Conservation (phyloP, 2,888 invertebrate genomes). For the Desoria tigrina region DNA sequence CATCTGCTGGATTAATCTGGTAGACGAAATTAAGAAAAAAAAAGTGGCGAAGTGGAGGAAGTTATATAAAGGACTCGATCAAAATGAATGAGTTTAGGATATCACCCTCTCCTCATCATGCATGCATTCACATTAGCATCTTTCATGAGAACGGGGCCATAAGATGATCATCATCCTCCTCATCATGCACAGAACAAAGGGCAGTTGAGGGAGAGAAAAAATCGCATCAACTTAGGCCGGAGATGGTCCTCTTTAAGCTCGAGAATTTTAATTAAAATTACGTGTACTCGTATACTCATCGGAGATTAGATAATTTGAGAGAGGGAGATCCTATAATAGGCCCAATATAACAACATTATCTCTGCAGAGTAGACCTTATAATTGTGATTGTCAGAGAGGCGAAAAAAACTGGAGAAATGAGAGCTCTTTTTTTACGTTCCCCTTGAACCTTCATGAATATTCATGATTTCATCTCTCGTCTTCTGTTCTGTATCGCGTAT, state of each 20-base stretch:
- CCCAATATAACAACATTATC: background rate
- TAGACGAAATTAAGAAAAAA: slow-evolving; percentile 11
- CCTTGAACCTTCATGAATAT: slow-evolving; percentile 43
- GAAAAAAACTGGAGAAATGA: slow-evolving; percentile 35
- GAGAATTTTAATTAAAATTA: slow-evolving; percentile 54
- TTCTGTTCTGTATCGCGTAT: background rate
- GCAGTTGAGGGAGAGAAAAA: slow-evolving; percentile 38
- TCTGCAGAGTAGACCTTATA: slow-evolving; percentile 6
- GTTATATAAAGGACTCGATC: background rate
- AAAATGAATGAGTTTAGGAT: slow-evolving; percentile 9
- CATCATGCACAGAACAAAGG: slow-evolving; percentile 22
- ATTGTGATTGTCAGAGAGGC: slow-evolving; percentile 38
- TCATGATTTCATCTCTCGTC: slow-evolving; percentile 32
- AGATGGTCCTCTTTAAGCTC: slow-evolving; percentile 27
- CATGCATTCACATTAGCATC: no score
- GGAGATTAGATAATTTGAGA: slow-evolving; percentile 51
- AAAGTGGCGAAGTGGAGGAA: slow-evolving; percentile 6
- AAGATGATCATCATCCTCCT: slow-evolving; percentile 1
- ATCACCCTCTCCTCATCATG: no score
- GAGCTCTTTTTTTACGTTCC: slow-evolving; percentile 27
- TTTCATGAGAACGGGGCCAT: slow-evolving; percentile 10
- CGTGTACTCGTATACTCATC: slow-evolving; percentile 51
- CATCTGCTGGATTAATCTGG: slow-evolving; percentile 12
- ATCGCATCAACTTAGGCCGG: slow-evolving; percentile 38
- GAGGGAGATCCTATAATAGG: background rate